Conservation (phyloP, 2,797 vertebrate genomes). For the Phyllotis vaccarum region DNA sequence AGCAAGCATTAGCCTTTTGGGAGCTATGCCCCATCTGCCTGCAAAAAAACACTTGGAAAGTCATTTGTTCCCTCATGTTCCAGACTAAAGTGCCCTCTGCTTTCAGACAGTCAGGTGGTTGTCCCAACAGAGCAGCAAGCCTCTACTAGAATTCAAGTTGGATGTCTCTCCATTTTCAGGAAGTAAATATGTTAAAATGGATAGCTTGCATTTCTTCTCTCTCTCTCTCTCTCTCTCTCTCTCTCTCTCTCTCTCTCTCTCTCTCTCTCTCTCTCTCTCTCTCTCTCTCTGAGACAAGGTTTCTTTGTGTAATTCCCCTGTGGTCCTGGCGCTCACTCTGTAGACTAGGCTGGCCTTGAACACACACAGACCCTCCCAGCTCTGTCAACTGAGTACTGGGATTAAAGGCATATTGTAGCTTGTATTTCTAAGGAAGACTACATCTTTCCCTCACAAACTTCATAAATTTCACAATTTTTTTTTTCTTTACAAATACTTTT, state of each 20-base stretch:
- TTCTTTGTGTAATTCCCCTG: not conserved
- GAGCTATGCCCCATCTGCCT: not conserved
- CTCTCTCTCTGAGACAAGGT: not conserved
- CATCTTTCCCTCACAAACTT: not conserved
- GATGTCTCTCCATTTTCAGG: not conserved
- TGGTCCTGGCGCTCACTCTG: not conserved
- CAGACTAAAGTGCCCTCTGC: constrained; percentile 56
- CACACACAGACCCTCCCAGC: not conserved
- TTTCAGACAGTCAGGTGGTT: not conserved
- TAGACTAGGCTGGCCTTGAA: not conserved
- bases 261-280: not conserved
- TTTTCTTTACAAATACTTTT: not conserved
- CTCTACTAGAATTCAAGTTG: not conserved
- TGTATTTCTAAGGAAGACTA: constrained; percentile 37
- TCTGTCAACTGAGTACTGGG: not conserved
- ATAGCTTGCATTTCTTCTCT: not conserved
- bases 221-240: no score
- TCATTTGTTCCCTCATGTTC: not conserved
- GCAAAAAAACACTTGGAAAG: not conserved
- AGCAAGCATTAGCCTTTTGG: constrained; percentile 60
- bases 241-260: no score
- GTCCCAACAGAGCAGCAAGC: not conserved
- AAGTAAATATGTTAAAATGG: not conserved
- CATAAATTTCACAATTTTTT: not conserved
- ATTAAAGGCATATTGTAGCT: not conserved